phyloP scores from a whole-genome alignment of 2,113 vertebrate genomes.

The Microcebus griseorufus region DNA sequence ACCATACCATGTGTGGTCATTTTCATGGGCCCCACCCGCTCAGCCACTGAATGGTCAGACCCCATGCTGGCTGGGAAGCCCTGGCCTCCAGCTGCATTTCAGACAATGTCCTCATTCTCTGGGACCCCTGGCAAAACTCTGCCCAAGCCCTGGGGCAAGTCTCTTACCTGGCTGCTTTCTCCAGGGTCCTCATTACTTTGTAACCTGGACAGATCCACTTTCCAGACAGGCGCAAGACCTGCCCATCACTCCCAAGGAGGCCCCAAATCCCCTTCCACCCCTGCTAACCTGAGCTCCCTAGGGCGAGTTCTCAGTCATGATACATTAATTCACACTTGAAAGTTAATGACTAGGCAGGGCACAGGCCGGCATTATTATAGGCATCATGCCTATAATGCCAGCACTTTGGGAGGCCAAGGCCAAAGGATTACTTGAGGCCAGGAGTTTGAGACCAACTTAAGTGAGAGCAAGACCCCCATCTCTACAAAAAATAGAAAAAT shows the following conservation, averaged over 20 bases:
- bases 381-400: no score
- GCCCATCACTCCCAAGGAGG: not conserved
- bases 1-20: not conserved
- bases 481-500: no score
- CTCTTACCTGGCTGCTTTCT: constrained; percentile 4
- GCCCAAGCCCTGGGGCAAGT: not conserved
- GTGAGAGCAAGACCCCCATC: no score
- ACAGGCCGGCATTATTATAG: no score
- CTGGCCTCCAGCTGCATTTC: not conserved
- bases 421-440: no score
- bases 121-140: not conserved
- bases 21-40: not conserved
- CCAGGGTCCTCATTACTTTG: not conserved
- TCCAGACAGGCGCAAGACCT: not conserved
- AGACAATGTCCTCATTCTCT: not conserved
- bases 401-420: no score
- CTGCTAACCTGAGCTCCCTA: not conserved
- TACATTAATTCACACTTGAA: constrained; percentile 19
- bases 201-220: not conserved
- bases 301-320: not conserved
- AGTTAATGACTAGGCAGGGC: not conserved
- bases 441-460: no score
- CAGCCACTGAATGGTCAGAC: not conserved
- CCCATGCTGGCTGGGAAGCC: not conserved
- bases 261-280: not conserved